phyloP scores from a whole-genome alignment of 1,140 invertebrate genomes.

The Drosophila azteca region DNA sequence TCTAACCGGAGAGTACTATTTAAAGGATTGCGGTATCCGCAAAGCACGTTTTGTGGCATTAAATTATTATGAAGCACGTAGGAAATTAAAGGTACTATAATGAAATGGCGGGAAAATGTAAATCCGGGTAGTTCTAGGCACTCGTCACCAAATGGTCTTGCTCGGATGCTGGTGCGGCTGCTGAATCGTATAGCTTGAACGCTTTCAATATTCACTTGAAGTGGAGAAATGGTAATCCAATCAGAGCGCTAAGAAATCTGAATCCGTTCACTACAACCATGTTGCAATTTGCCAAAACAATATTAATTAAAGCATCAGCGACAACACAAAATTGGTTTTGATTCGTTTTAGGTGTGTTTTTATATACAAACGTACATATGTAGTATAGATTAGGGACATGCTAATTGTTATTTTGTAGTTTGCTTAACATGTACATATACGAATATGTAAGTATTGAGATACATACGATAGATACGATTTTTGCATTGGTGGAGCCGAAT shows the following conservation, averaged over 20 bases:
- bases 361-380: background rate
- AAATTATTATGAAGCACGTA: too few species aligned
- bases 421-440: background rate
- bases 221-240: constrained; percentile 35
- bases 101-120: constrained; percentile 4
- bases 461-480: background rate
- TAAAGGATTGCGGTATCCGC: too few species aligned
- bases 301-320: constrained; percentile 8
- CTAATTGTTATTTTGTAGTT: constrained; percentile 42
- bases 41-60: too few species aligned
- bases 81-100: background rate
- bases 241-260: background rate
- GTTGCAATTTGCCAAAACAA: constrained; percentile 3
- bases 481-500: constrained; percentile 8
- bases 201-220: background rate
- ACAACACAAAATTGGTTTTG: background rate
- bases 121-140: constrained; percentile 49
- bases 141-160: constrained; percentile 4
- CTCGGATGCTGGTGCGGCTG: background rate
- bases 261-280: constrained; percentile 2
- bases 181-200: constrained; percentile 8
- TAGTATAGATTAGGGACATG: constrained; percentile 19
- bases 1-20: background rate
- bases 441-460: too few species aligned
- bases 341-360: constrained; percentile 12